Percentiles rank a stretch among this genome's conserved stretches.
phyloP scores from a whole-genome alignment of 2,113 vertebrate species.

The Lampris incognitus region DNA sequence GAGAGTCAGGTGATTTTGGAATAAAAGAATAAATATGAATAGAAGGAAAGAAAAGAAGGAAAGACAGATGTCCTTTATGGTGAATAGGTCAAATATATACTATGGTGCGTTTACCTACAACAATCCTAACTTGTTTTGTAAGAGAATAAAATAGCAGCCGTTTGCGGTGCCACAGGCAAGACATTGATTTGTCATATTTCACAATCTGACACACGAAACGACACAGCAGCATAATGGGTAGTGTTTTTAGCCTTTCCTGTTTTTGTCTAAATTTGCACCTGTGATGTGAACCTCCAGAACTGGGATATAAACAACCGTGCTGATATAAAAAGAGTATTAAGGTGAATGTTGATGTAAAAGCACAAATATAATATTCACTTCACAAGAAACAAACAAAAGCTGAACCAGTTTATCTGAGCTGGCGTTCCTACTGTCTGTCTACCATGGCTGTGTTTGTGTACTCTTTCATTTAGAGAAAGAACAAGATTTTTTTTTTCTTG shows the following conservation, averaged over 20 bases:
- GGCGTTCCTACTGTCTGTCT: no score
- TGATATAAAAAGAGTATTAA: no score
- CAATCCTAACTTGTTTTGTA: neutral
- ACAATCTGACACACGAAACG: slow-evolving; percentile 6
- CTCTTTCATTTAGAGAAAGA: no score
- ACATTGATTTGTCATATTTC: slow-evolving; percentile 44
- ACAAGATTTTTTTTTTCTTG: no score
- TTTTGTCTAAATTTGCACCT: slow-evolving; percentile 17
- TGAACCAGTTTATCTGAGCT: no score
- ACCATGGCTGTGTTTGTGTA: no score
- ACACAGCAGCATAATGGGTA: neutral
- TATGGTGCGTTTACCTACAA: neutral
- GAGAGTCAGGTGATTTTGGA: neutral
- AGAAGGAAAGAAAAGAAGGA: slow-evolving; percentile 7
- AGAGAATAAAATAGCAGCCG: slow-evolving; percentile 30
- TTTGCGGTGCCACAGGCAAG: neutral
- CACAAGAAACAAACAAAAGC: no score
- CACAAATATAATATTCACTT: no score
- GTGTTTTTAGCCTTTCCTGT: neutral
- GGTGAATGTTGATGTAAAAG: no score
- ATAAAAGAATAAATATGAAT: neutral
- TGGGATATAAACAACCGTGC: no score
- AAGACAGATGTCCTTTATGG: neutral
- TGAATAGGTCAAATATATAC: neutral
- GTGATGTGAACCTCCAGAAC: no score